Evolutionary conservation across 2,888 invertebrate species (phyloP).

Genomic region (Himalopsyche kuldschensis): DNA sequence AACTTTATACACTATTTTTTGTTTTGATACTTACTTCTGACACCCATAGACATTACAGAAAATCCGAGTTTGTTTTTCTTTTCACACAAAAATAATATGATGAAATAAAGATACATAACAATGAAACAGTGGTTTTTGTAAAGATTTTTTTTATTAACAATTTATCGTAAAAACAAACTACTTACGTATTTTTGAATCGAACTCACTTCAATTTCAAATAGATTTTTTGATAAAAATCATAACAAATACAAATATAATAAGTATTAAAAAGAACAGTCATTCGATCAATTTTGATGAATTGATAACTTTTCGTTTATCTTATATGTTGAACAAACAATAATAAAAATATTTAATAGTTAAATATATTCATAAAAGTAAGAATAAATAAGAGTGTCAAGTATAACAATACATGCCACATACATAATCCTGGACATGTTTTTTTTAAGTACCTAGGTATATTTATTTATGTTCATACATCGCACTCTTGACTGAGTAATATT

Average conservation of each 20-base stretch:
- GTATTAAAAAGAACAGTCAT: neutral
- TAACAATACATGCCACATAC: neutral
- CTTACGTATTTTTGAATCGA: neutral
- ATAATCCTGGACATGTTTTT: neutral
- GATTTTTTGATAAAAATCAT: neutral
- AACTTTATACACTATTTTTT: too few species aligned
- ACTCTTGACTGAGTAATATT: neutral
- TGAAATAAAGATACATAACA: neutral
- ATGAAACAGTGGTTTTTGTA: too few species aligned
- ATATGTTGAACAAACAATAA: neutral
- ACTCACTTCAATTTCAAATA: neutral
- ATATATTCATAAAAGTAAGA: neutral
- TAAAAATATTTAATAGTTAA: neutral
- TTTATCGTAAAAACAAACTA: neutral
- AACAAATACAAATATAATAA: neutral
- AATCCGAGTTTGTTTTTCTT: too few species aligned
- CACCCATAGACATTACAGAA: too few species aligned
- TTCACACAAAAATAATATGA: neutral
- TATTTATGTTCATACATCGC: neutral
- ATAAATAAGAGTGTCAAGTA: neutral
- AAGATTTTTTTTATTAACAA: neutral
- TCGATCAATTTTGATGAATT: neutral
- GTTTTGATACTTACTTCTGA: too few species aligned
- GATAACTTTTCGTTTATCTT: neutral
- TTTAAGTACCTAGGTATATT: neutral